A percentile compares a stretch with the other conserved stretches of the same genome.
Evolutionary conservation across 2,113 vertebrate genomes (phyloP).

Genomic region (Spea multiplicata): DNA sequence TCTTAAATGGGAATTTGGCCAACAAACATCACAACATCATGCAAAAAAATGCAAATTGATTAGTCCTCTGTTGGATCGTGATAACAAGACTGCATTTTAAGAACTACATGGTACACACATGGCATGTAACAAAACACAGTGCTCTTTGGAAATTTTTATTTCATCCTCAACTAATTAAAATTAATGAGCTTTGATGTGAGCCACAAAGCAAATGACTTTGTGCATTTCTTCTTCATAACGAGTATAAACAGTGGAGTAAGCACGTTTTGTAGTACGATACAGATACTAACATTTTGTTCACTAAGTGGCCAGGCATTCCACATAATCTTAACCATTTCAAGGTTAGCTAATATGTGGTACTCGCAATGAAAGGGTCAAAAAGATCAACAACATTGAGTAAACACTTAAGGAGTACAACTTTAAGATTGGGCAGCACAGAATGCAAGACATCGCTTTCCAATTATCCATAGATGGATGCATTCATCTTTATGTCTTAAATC

Average conservation of each 20-base stretch:
- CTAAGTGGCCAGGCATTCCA: not conserved
- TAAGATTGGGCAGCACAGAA: too few relatives aligned
- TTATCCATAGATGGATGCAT: too few relatives aligned
- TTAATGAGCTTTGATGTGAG: slow-evolving; percentile 35
- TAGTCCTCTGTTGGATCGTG: not conserved
- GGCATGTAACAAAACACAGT: slow-evolving; percentile 21
- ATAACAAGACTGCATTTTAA: slow-evolving; percentile 39
- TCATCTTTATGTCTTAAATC: too few relatives aligned
- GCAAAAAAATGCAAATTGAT: slow-evolving; percentile 30
- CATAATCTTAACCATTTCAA: too few relatives aligned
- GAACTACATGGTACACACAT: not conserved
- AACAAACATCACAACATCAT: slow-evolving; percentile 19
- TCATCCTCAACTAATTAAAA: slow-evolving; percentile 30
- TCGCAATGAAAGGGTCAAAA: too few relatives aligned
- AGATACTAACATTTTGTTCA: not conserved
- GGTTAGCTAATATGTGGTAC: too few relatives aligned
- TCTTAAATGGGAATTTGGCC: not conserved
- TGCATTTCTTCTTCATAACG: slow-evolving; percentile 38
- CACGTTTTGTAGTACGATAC: not conserved
- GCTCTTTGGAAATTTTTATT: slow-evolving; percentile 20
- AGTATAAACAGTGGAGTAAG: slow-evolving; percentile 25
- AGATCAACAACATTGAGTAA: too few relatives aligned
- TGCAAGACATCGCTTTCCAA: too few relatives aligned
- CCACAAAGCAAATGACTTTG: slow-evolving; percentile 38
- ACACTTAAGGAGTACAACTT: too few relatives aligned